Evolutionary conservation across 2,113 vertebrate genomes (phyloP).

Genomic region (Aramus guarauna): DNA sequence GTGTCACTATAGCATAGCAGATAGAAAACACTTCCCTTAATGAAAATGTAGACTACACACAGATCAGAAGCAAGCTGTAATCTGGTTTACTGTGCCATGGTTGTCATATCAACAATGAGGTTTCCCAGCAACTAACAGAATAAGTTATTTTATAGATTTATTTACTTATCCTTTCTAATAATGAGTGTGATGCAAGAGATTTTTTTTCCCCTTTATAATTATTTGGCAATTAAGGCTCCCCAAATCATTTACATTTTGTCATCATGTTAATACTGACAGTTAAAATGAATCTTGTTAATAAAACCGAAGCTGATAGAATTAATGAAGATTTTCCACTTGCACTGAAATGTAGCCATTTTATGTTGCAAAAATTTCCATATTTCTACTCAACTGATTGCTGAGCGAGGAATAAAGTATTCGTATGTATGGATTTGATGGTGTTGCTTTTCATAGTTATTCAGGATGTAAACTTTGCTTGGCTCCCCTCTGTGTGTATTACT

Average conservation of each 20-base stretch:
- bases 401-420: neutral
- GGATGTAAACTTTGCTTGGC: neutral
- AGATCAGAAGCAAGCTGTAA: constrained; percentile 51
- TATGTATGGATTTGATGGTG: neutral
- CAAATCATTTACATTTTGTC: constrained; percentile 51
- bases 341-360: constrained; percentile 17
- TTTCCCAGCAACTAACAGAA: constrained; percentile 75
- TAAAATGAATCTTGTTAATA: constrained; percentile 52
- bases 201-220: constrained; percentile 20
- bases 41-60: constrained; percentile 24
- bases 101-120: constrained; percentile 80
- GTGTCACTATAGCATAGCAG: constrained; percentile 74
- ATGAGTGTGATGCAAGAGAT: constrained; percentile 48
- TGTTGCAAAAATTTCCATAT: neutral
- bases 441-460: neutral
- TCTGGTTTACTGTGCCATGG: constrained; percentile 64
- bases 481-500: neutral
- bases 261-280: constrained; percentile 56
- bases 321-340: constrained; percentile 48
- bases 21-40: constrained; percentile 45
- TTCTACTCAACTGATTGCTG: constrained; percentile 36
- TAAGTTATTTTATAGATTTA: constrained; percentile 72
- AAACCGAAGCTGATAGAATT: constrained; percentile 54
- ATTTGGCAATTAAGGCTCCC: constrained; percentile 60
- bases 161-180: constrained; percentile 67